phyloP scores from a whole-genome alignment of 2,888 invertebrate species.

The Dicyrtomina minuta region DNA sequence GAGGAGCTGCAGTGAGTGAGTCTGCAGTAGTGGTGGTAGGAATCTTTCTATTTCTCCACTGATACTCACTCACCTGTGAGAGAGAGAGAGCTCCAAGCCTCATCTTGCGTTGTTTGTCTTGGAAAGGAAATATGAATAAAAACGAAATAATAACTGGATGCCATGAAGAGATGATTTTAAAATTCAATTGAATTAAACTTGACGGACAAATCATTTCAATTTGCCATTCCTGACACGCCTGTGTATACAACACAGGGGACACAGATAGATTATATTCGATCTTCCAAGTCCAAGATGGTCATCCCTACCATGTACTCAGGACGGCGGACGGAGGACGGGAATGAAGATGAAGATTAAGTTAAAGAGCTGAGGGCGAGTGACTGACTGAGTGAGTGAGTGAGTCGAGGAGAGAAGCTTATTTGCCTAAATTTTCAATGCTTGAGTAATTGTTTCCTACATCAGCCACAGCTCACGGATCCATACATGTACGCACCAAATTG shows the following conservation, averaged over 20 bases:
- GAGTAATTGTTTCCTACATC: no score
- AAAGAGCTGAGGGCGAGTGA: slow-evolving; percentile 5
- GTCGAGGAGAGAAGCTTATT: neutral
- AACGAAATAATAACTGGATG: slow-evolving; percentile 3
- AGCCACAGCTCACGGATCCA: no score
- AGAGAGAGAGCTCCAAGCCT: neutral
- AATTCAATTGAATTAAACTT: slow-evolving; percentile 25
- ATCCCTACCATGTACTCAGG: neutral
- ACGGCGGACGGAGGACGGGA: no score
- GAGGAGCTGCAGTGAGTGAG: no score
- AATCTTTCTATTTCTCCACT: no score
- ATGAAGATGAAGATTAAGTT: no score
- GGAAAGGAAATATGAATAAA: slow-evolving; percentile 5
- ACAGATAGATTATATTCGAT: neutral
- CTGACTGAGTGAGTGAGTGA: neutral
- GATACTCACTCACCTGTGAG: no score
- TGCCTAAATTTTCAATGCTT: neutral
- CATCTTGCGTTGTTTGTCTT: neutral
- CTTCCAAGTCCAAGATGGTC: slow-evolving; percentile 2
- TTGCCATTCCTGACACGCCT: slow-evolving; percentile 34
- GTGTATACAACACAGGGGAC: slow-evolving; percentile 5
- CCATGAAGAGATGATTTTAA: slow-evolving; percentile 4
- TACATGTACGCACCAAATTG: no score
- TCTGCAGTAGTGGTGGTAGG: no score
- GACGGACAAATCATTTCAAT: slow-evolving; percentile 15